Base-by-base conservation (phyloP, 2,113 vertebrate genomes). In the Lepisosteus osseus region DNA sequence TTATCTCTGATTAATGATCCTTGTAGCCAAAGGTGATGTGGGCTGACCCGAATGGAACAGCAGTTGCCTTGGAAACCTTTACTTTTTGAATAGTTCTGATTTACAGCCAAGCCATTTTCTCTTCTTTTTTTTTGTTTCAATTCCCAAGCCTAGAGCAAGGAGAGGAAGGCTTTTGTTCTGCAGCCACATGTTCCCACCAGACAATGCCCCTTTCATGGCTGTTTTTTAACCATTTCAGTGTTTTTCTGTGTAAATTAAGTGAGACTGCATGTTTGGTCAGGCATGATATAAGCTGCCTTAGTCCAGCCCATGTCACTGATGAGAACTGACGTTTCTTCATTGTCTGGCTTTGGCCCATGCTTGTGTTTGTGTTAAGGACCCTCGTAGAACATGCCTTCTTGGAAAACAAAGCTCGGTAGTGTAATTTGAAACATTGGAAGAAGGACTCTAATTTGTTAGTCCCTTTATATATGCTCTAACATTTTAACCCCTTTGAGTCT, bases 31-130 rank as follows among this genome's bases (percentile, higher is more conserved):
- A 89, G 89, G 89, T 91, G 85, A 90, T 76, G 74, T 77, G 83
- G 84, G 80, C 84, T 84, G 89, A 88, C 88, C 89, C 85, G 85
- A 9, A 2, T 51, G 47, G 9, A 51, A 51, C 47, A 51, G 75
- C 54, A 40, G 91, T 94, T 88, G 84, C 89, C 85, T 84, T 90
- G 86, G 84, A 79, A 89, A 86, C 82, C 55, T 77, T 44, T 77
- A 44, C 15, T 86, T 88, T 86, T 77, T 83, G 78, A 79, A 78
- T 82, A 77, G 76, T 89, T 82, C 83, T 78, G 80, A 66, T 87
- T 87, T 71, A 72, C 40, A 70, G 0, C 61, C 15, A 61, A 7
- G 3, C 59, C 75, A 72, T 61, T 45, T 47, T 54, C 8, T 3
- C 11, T 57, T 72, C 67, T 13, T 80, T 70, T 81, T 74, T 85